Evolutionary conservation across 2,888 invertebrate species (phyloP), one percentile per base, ranked within the genome.

Genomic region (Merodon equestris): DNA sequence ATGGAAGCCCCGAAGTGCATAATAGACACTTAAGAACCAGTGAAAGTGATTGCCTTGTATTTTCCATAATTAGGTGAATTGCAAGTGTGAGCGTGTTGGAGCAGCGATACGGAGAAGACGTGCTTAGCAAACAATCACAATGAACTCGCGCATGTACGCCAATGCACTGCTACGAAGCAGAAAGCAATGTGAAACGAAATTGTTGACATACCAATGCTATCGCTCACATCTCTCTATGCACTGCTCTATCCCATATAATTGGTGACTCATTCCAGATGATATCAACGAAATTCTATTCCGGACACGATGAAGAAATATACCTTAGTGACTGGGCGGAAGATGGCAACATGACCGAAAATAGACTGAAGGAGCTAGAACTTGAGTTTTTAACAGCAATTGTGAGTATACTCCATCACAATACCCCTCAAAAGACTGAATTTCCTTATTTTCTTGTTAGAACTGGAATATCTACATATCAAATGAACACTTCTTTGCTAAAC

Each of bases 231-330:
- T 10, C 10, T 36, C 36, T 36, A 10, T 36, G n/a, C n/a, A n/a
- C n/a, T n/a, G n/a, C n/a, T n/a, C n/a, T n/a, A n/a, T n/a, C n/a
- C n/a, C n/a, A n/a, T n/a, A 9, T 36, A 10, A 36, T 9, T 36
- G 36, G 36, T 36, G 36, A 36, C 36, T 81, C 84, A 82, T 83
- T 87, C 9, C 87, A 97, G 97, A 95, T 98, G 95, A 94, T 98
- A 84, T 97, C 98, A 63, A 97, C 96, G 85, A 99, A 99, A 90
- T 98, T 96, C 89, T 95, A 97, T 89, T 97, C 97, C 44, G 96
- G 96, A 86, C 94, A 95, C 81, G 97, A 97, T 86, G 96, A 97
- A 88, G 95, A 96, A 81, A 81, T 86, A 45, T 93, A 95, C 86
- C 94, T 97, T 86, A 93, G 94, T 67, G 97, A 97, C 89, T 99